phyloP scores from a whole-genome alignment of 2,113 vertebrate genomes.

The Chloropsis hardwickii region DNA sequence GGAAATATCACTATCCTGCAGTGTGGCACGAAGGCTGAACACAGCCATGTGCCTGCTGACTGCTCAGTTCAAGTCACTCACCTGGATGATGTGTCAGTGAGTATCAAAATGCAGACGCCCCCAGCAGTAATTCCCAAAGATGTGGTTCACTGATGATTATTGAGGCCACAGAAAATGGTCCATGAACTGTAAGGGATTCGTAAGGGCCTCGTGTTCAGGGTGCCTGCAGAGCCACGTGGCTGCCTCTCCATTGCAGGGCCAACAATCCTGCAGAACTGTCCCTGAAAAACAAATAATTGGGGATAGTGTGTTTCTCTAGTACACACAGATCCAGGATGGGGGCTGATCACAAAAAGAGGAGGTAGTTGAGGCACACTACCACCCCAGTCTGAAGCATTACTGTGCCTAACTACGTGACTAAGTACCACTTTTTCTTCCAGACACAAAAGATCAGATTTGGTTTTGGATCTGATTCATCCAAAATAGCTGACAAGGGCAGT shows the following conservation, averaged over 20 bases:
- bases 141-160: background rate
- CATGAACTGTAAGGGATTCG: background rate
- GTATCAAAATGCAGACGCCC: background rate
- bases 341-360: background rate
- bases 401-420: background rate
- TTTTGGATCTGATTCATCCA: background rate
- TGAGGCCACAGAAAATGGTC: background rate
- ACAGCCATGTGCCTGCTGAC: fast-evolving
- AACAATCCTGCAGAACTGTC: background rate
- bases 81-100: background rate
- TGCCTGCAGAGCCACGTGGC: background rate
- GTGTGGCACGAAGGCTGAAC: background rate
- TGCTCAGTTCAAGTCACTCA: background rate
- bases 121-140: background rate
- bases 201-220: fast-evolving
- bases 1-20: background rate
- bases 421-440: background rate
- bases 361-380: background rate
- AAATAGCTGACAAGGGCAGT: slow-evolving; percentile 19
- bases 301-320: background rate
- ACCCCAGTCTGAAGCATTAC: background rate
- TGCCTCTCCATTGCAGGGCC: background rate
- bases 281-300: background rate
- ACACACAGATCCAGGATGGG: background rate
- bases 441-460: background rate